Evolutionary conservation across 2,888 invertebrate species (phyloP), one percentile per base, ranked within the genome.

Genomic region (Drosophila merina): DNA sequence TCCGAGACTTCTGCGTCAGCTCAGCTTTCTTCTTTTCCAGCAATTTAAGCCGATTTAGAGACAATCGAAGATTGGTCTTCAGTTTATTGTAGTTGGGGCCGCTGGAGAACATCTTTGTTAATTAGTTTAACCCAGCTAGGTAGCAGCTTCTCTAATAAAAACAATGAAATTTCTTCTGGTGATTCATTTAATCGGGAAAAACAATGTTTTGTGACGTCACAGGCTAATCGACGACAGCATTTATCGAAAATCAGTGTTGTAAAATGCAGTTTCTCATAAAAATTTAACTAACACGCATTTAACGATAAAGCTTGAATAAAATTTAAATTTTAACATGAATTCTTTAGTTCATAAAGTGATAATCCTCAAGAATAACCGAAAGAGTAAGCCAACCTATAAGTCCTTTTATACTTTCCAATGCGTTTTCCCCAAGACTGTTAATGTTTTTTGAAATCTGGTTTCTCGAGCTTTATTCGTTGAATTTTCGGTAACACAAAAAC

Each of bases 21-120:
- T 99, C 99, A 0, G 98, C 96, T 93, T 99, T 99, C 93, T 99
- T 99, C 92, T 99, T 99, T 90, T 98, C 98, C 77, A 99, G 90
- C 58, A 99, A 92, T 92, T 99, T 99, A 40, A 99, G 93, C 48
- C 99, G 95, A 92, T 98, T 98, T 83, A 98, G 95, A 7, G 97
- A 95, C 77, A 99, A 93, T 76, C 99, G 94, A 66, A 99, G 92
- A 92, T 99, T 97, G 8, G 99, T 99, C 93, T 99, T 99, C 56
- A 99, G 93, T 92, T 99, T 99, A 1, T 96, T 95, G 89, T 99
- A 99, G 92, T 98, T 99, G 2, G 98, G 96, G 49, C 96, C 95
- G 90, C 96, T 96, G 26, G 97, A 96, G 93, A 97, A 97, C 97
- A 98, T 98, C 70, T 77, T 83, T 31, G 25, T 3, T 25, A 20